Evolutionary conservation across 2,888 invertebrate genomes (phyloP).

Genomic region (Sphaerophoria rueppellii): DNA sequence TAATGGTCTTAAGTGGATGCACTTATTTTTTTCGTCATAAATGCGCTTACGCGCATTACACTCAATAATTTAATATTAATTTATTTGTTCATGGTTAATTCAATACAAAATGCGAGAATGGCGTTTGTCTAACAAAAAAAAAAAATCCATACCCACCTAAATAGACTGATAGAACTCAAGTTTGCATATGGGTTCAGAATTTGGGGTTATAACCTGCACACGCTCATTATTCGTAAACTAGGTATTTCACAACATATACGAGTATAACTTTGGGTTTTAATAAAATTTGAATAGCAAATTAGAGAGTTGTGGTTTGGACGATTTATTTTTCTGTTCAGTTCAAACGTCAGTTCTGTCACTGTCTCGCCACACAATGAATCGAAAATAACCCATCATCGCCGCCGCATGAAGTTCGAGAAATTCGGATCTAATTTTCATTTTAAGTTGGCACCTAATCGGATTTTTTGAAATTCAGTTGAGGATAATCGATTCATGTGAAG

Average conservation of each 20-base stretch:
- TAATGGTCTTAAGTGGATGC: conserved; percentile 34
- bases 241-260: background rate
- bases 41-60: conserved; percentile 23
- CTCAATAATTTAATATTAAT: conserved; percentile 61
- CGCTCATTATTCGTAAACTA: conserved; percentile 72
- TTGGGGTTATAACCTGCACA: conserved; percentile 74
- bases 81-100: conserved; percentile 73
- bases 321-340: background rate
- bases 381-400: conserved; percentile 6
- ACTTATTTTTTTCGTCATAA: conserved; percentile 20
- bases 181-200: conserved; percentile 53
- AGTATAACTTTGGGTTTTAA: conserved; percentile 39
- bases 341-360: background rate
- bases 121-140: conserved; percentile 16
- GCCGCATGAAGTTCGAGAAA: too few relatives aligned
- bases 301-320: conserved; percentile 7
- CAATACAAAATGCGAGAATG: conserved; percentile 44
- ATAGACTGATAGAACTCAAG: background rate
- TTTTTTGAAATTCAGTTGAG: conserved; percentile 33
- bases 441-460: too few relatives aligned
- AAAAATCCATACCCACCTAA: background rate
- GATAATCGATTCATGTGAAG: conserved; percentile 31
- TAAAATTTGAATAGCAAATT: conserved; percentile 70
- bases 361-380: background rate
- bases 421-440: too few relatives aligned